phyloP scores from a whole-genome alignment of 2,888 invertebrate genomes.

The Eugnorisma glareosa region DNA sequence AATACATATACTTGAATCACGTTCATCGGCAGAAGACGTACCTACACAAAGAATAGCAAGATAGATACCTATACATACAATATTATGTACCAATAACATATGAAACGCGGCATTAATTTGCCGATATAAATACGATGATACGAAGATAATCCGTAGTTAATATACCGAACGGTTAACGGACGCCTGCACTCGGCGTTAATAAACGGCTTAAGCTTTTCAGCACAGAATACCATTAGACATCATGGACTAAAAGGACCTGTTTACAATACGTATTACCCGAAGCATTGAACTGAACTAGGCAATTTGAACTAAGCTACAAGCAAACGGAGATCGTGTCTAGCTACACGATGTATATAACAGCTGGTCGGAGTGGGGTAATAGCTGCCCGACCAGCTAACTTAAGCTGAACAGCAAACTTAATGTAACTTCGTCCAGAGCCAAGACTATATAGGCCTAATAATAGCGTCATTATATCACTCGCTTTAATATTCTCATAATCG shows the following conservation, averaged over 20 bases:
- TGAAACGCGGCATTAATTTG: slow-evolving; percentile 13
- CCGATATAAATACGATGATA: slow-evolving; percentile 22
- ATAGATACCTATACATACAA: not conserved
- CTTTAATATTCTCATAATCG: slow-evolving; percentile 50
- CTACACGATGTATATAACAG: slow-evolving; percentile 58
- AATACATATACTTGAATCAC: slow-evolving; percentile 10
- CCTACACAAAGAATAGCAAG: not conserved
- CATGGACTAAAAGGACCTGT: slow-evolving; percentile 71
- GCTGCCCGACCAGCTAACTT: slow-evolving; percentile 75
- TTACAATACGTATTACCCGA: slow-evolving; percentile 78
- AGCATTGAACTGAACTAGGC: slow-evolving; percentile 78
- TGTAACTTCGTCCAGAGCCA: slow-evolving; percentile 75
- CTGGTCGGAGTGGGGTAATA: slow-evolving; percentile 67
- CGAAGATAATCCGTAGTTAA: slow-evolving; percentile 48
- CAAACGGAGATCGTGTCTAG: slow-evolving; percentile 69
- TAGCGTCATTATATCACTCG: slow-evolving; percentile 70
- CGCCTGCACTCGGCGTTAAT: slow-evolving; percentile 59
- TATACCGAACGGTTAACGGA: slow-evolving; percentile 44
- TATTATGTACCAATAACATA: slow-evolving; percentile 8
- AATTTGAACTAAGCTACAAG: slow-evolving; percentile 79
- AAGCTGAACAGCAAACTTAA: slow-evolving; percentile 81
- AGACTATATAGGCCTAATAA: slow-evolving; percentile 74
- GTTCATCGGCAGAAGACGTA: not conserved
- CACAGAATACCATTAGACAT: slow-evolving; percentile 64
- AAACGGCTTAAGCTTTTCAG: slow-evolving; percentile 64